phyloP scores from a whole-genome alignment of 2,888 invertebrate genomes.

The Reticulitermes lucifugus region DNA sequence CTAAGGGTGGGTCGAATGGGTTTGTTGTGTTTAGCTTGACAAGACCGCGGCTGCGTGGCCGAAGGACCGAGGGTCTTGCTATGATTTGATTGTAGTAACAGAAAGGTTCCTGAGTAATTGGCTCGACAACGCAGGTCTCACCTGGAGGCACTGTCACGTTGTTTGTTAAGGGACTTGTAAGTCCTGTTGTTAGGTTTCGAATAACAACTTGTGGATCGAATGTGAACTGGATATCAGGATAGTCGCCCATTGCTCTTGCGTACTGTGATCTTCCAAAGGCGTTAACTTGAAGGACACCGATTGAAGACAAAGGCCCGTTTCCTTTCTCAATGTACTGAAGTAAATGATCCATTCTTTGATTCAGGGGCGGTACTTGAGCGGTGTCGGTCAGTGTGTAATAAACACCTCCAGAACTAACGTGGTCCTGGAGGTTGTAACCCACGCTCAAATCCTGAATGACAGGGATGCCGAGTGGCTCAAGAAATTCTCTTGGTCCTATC shows the following conservation, averaged over 20 bases:
- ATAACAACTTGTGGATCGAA: slow-evolving; percentile 49
- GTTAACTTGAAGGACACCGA: slow-evolving; percentile 58
- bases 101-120: slow-evolving; percentile 50
- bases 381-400: slow-evolving; percentile 55
- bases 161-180: slow-evolving; percentile 18
- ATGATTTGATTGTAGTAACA: slow-evolving; percentile 59
- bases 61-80: slow-evolving; percentile 72
- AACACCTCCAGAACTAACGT: slow-evolving; percentile 21
- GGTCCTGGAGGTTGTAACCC: slow-evolving; percentile 81
- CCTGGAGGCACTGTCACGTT: slow-evolving; percentile 16
- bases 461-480: slow-evolving; percentile 81
- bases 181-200: slow-evolving; percentile 28
- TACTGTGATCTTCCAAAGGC: slow-evolving; percentile 48
- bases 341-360: slow-evolving; percentile 57
- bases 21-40: slow-evolving; percentile 74
- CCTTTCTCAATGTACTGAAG: slow-evolving; percentile 60
- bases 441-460: slow-evolving; percentile 84
- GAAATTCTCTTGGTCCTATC: slow-evolving; percentile 79
- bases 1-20: slow-evolving; percentile 79
- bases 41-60: slow-evolving; percentile 74
- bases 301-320: slow-evolving; percentile 63
- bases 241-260: slow-evolving; percentile 42
- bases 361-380: slow-evolving; percentile 28
- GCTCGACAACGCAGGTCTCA: slow-evolving; percentile 46
- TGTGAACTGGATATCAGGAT: slow-evolving; percentile 52